Conservation (phyloP, 2,797 vertebrate species). For the Lacerta agilis region DNA sequence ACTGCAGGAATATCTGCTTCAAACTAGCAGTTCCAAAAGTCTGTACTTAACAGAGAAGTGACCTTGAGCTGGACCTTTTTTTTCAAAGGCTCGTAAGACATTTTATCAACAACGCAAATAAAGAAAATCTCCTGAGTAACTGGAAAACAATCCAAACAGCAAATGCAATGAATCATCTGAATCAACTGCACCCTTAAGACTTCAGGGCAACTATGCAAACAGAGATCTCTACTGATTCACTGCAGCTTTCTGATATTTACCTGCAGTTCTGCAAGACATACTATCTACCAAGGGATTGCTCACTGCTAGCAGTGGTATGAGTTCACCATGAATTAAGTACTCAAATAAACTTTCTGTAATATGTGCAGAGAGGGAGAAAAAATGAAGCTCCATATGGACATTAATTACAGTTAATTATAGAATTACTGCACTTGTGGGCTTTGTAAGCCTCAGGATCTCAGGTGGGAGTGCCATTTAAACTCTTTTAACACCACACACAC, state of each 20-base stretch:
- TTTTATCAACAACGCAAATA: constrained; percentile 38
- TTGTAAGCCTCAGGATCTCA: constrained; percentile 35
- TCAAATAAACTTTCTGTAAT: constrained; percentile 10
- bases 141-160: constrained; percentile 32
- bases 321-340: constrained; percentile 49
- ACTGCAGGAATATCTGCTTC: neutral
- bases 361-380: constrained; percentile 19
- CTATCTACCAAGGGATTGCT: constrained; percentile 3
- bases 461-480: constrained; percentile 19
- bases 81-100: constrained; percentile 2
- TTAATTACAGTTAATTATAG: constrained; percentile 25
- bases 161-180: constrained; percentile 36
- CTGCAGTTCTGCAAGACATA: constrained; percentile 44
- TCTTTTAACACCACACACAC: neutral
- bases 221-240: constrained; percentile 36
- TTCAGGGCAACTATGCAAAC: constrained; percentile 33
- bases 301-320: constrained; percentile 14
- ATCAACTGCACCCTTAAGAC: constrained; percentile 23
- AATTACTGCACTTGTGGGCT: neutral
- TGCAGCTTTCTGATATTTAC: constrained; percentile 41
- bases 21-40: neutral
- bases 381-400: constrained; percentile 34
- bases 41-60: neutral
- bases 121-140: constrained; percentile 3
- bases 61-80: neutral